Conservation (phyloP, 2,113 vertebrate species). For the Chaetodon trifascialis region DNA sequence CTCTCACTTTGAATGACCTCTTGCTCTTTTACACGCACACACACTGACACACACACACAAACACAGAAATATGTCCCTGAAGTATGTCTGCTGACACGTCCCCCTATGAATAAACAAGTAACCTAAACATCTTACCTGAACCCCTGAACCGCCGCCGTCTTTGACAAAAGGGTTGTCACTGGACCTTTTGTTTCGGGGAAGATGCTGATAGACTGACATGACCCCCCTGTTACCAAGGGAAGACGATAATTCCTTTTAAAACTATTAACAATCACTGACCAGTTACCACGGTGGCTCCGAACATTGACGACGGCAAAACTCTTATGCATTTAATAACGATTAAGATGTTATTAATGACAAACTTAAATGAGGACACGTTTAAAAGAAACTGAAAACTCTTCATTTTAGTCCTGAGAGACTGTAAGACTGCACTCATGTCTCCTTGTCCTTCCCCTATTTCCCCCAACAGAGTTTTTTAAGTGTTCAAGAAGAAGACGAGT, state of each 20-base stretch:
- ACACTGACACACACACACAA: conserved; percentile 30
- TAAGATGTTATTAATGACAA: conserved; percentile 76
- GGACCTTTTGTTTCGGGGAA: conserved; percentile 56
- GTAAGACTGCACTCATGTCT: conserved; percentile 71
- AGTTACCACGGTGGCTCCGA: conserved; percentile 52
- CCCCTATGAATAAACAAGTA: conserved; percentile 59
- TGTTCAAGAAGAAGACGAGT: conserved; percentile 65
- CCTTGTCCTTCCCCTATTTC: conserved; percentile 55
- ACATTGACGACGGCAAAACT: conserved; percentile 60
- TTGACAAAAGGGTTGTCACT: conserved; percentile 72
- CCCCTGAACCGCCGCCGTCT: conserved; percentile 59
- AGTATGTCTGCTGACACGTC: conserved; percentile 54
- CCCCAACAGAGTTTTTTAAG: conserved; percentile 78
- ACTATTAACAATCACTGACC: conserved; percentile 62
- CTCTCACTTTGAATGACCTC: conserved; percentile 75
- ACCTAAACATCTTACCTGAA: conserved; percentile 68
- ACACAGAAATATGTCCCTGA: conserved; percentile 48
- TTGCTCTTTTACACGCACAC: conserved; percentile 70
- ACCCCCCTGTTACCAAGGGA: conserved; percentile 66
- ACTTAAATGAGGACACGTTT: conserved; percentile 67
- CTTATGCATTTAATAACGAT: conserved; percentile 77
- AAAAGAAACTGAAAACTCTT: conserved; percentile 66
- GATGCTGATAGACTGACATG: conserved; percentile 62
- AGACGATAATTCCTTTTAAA: conserved; percentile 56
- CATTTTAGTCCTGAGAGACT: conserved; percentile 74